Conservation (phyloP, 1,140 invertebrate genomes). For the Helicoverpa zea region DNA sequence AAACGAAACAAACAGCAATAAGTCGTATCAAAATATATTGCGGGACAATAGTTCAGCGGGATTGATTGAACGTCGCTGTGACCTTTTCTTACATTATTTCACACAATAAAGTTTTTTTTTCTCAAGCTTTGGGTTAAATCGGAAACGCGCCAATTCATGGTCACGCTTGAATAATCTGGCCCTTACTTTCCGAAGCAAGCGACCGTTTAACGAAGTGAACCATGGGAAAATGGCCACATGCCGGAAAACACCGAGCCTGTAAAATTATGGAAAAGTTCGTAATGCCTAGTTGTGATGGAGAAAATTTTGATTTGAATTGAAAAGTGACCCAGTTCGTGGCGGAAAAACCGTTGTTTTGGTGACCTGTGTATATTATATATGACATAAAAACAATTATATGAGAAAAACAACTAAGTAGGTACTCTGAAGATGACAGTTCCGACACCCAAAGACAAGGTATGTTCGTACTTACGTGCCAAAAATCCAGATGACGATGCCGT, state of each 20-base stretch:
- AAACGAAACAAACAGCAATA: background rate
- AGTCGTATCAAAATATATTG: constrained; percentile 3
- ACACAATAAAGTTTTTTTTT: constrained; percentile 16
- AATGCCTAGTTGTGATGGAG: background rate
- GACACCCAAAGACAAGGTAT: too few relatives aligned
- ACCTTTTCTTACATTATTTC: constrained; percentile 20
- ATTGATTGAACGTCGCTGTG: constrained; percentile 5
- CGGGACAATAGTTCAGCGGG: background rate
- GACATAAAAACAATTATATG: too few relatives aligned
- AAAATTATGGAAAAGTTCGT: constrained; percentile 23
- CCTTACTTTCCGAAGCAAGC: constrained; percentile 11
- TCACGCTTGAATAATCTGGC: constrained; percentile 35
- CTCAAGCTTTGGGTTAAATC: constrained; percentile 15
- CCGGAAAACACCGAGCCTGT: background rate
- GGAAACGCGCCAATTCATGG: constrained; percentile 32
- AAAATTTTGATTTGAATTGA: background rate
- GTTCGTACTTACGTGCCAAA: constrained; percentile 90
- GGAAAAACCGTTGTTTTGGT: too few relatives aligned
- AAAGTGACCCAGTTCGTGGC: background rate
- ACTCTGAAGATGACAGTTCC: background rate
- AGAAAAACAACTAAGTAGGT: too few relatives aligned
- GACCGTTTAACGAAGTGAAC: constrained; percentile 34
- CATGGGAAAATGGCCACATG: constrained; percentile 33
- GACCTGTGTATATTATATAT: too few relatives aligned
- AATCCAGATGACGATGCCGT: constrained; percentile 94